These are phyloP conservation scores for Syritta pipiens DNA, from an alignment of 2,888 invertebrate genomes.

Conservation along the genomic window DNA sequence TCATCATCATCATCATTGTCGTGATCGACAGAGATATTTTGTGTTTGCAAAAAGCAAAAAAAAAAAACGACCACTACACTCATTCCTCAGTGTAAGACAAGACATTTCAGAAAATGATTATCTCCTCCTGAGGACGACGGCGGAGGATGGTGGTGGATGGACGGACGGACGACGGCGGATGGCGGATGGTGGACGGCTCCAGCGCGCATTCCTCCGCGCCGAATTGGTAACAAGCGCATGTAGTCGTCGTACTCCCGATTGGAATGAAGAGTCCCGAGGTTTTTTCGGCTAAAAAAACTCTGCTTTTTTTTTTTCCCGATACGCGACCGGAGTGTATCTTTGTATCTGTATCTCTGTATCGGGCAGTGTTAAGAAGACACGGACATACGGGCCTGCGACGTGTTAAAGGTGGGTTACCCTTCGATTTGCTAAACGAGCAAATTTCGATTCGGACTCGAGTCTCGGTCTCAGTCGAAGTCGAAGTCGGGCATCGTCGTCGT, in stretches of 20 bases:
- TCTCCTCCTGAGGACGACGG: conserved; percentile 25
- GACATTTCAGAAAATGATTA: conserved; percentile 68
- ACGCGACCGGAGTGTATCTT: not conserved
- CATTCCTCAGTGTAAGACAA: conserved; percentile 69
- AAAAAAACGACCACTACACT: conserved; percentile 50
- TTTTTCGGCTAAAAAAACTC: conserved; percentile 51
- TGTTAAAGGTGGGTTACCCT: conserved; percentile 67
- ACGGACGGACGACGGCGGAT: not conserved
- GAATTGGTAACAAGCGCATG: conserved; percentile 66
- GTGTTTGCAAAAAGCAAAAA: conserved; percentile 19
- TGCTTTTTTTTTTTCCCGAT: conserved; percentile 9
- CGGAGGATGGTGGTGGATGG: not conserved
- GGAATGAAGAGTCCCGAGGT: conserved; percentile 36
- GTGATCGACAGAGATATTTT: conserved; percentile 69
- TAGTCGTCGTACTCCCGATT: conserved; percentile 54
- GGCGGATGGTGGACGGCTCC: conserved; percentile 7
- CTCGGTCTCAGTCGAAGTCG: conserved; percentile 7
- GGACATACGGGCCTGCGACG: conserved; percentile 28
- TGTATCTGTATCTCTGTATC: not conserved
- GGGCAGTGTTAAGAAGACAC: conserved; percentile 59
- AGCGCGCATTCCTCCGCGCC: conserved; percentile 47
- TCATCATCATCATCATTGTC: conserved; percentile 65
- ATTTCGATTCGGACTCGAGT: conserved; percentile 52
- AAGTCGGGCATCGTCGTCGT: conserved; percentile 4
- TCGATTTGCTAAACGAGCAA: conserved; percentile 61